A percentile compares a stretch with the other conserved stretches of the same genome.
Evolutionary conservation across 2,888 invertebrate genomes (phyloP).

Genomic region (Pyralis farinalis): DNA sequence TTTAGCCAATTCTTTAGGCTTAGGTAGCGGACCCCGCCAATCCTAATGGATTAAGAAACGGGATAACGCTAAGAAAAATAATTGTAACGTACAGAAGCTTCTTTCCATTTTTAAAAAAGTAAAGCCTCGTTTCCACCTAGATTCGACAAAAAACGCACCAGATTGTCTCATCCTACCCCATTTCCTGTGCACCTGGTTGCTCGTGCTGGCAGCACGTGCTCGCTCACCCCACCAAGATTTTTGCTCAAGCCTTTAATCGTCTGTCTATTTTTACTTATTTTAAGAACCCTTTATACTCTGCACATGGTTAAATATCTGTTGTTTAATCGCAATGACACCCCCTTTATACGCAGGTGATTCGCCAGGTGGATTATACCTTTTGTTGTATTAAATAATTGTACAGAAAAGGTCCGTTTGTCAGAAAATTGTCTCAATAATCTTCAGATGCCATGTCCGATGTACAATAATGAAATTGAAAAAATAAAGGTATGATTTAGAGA

Average conservation of each 20-base stretch:
- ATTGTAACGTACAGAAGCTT: too few species aligned
- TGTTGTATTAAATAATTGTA: not conserved
- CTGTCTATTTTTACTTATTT: constrained; percentile 11
- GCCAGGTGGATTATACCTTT: not conserved
- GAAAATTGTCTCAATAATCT: too few species aligned
- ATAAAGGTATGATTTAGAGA: too few species aligned
- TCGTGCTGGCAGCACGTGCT: constrained; percentile 49
- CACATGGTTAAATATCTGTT: constrained; percentile 19
- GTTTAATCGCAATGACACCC: not conserved
- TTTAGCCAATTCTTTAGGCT: too few species aligned
- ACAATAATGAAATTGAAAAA: too few species aligned
- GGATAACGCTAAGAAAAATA: too few species aligned
- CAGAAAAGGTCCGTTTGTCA: too few species aligned
- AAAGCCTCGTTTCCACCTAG: not conserved
- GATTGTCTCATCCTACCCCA: constrained; percentile 4
- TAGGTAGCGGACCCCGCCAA: too few species aligned
- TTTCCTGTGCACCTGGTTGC: constrained; percentile 59
- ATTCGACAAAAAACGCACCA: constrained; percentile 5
- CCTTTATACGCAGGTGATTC: not conserved
- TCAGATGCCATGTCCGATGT: too few species aligned
- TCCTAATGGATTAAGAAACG: too few species aligned
- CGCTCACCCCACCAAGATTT: constrained; percentile 22
- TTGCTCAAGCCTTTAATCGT: constrained; percentile 14
- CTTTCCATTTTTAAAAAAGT: too few species aligned
- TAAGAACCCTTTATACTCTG: constrained; percentile 9